Evolutionary conservation across 2,888 invertebrate genomes (phyloP).

Genomic region (Pseudococcus longispinus): DNA sequence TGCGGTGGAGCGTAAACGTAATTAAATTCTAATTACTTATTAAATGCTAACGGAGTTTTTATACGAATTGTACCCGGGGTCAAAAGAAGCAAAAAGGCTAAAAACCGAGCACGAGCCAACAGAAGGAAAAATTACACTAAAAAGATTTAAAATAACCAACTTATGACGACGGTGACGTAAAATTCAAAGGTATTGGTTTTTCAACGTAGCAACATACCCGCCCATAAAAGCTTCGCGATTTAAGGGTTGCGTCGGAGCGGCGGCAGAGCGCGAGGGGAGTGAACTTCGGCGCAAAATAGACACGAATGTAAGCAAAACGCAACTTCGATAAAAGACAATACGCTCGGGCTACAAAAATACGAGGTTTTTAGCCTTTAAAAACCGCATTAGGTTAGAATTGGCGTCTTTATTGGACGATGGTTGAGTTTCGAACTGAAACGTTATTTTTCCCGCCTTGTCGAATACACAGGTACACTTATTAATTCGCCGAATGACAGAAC

Average conservation of each 20-base stretch:
- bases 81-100: background rate
- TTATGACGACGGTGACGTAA: background rate
- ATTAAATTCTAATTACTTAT: constrained; percentile 30
- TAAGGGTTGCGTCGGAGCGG: background rate
- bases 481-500: background rate
- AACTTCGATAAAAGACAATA: background rate
- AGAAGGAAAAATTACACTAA: background rate
- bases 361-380: background rate
- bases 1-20: background rate
- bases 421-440: no score
- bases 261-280: background rate
- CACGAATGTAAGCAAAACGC: background rate
- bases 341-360: background rate
- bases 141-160: background rate
- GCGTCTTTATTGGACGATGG: no score
- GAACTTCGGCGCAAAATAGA: constrained; percentile 22
- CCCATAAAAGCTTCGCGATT: constrained; percentile 18
- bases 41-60: background rate
- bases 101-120: background rate
- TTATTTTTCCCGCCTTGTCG: background rate
- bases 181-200: background rate
- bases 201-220: constrained; percentile 9
- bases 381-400: background rate
- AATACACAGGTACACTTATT: background rate
- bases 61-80: background rate